These are phyloP conservation scores for Sander vitreus DNA, from an alignment of 2,113 vertebrate genomes.

Conservation along the genomic window DNA sequence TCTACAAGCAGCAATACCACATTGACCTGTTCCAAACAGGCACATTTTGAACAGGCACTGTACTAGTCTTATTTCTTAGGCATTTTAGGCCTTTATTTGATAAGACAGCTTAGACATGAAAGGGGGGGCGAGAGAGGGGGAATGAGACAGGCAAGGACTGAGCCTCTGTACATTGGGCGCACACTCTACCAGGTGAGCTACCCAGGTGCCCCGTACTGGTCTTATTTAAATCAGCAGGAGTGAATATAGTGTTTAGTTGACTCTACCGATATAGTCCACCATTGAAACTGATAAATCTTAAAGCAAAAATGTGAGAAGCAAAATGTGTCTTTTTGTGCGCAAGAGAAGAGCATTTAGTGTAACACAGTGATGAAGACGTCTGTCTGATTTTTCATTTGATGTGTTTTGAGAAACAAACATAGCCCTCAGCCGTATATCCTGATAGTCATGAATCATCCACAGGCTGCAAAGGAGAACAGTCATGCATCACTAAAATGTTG, in stretches of 20 bases:
- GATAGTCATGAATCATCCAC: constrained; percentile 59
- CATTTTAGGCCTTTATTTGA: no score
- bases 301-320: constrained; percentile 10
- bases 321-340: neutral
- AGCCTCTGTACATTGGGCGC: no score
- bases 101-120: no score
- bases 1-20: no score
- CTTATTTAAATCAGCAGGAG: constrained; percentile 17
- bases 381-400: constrained; percentile 34
- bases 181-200: no score
- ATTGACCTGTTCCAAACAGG: no score
- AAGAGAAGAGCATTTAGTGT: neutral
- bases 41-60: no score
- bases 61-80: no score
- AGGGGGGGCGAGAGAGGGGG: no score
- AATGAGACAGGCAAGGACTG: no score
- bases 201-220: no score
- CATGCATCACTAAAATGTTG: constrained; percentile 57
- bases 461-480: constrained; percentile 49
- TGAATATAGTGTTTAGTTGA: neutral
- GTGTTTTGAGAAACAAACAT: constrained; percentile 48
- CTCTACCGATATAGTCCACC: neutral
- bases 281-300: neutral
- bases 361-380: constrained; percentile 13
- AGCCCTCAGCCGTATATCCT: constrained; percentile 45